Base-by-base conservation (phyloP, 2,113 vertebrate genomes). In the Nyctereutes procyonoides region DNA sequence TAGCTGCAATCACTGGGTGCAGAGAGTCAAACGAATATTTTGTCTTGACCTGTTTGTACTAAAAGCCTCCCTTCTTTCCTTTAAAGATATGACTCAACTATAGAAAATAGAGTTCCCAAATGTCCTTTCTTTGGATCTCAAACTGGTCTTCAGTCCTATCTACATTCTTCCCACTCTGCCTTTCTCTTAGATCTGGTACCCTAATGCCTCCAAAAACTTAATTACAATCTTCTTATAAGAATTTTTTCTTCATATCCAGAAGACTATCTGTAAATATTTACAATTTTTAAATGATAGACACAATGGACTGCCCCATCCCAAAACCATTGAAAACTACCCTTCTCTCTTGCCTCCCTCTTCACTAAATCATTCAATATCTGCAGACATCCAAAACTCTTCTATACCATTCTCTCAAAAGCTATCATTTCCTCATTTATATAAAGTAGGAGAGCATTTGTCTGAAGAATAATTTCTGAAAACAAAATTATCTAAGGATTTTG, bases 21-120 rank as follows among this genome's bases (percentile, higher is more conserved):
- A 95, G 76, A 85, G 26, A 96, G 69, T 82, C 86, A 90, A 92
- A 94, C 77, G 67, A 95, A 83, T 94, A 43, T 80, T 81, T 90
- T 93, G 8, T 84, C 77, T 94, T 55, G 60, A n/a, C 24, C 55
- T 93, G n/a, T 56, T 94, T 89, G 5, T 35, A 65, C 55, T 58
- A 62, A 96, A 89, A 81, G 5, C 19, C 48, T 80, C 79, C 56
- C 15, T 74, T 65, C 22, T 77, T 96, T 89, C 60, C 30, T 95
- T 67, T 91, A 63, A 96, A 88, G 28, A 53, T 26, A 67, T 87
- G 32, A 67, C n/a, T 94, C 38, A 88, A 51, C 88, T 67, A 73
- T 51, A 92, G 55, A 91, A 90, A 69, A 67, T 2, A 30, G 13
- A 79, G 24, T 74, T 30, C 32, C 81, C 30, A 74, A 43, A 82